Conservation (phyloP, 2,888 invertebrate species). For the Heliconius aoede region DNA sequence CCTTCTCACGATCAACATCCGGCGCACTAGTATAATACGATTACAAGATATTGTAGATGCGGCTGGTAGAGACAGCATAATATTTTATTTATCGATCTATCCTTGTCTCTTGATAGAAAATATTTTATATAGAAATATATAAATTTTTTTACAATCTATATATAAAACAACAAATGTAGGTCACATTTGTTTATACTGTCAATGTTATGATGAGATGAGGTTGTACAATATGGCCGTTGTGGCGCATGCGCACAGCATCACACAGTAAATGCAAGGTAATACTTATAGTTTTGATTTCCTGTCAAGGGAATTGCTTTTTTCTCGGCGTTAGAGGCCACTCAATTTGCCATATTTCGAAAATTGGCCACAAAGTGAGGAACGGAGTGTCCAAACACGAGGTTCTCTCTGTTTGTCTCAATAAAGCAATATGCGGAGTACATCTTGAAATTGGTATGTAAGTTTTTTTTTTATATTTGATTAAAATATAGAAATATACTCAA, state of each 20-base stretch:
- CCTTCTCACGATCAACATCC: constrained; percentile 61
- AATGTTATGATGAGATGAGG: no score
- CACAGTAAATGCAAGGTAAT: no score
- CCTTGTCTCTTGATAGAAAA: no score
- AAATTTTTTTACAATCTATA: no score
- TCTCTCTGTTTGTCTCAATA: no score
- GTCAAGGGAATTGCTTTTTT: not conserved
- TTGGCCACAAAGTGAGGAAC: not conserved
- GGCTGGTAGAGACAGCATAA: constrained; percentile 5
- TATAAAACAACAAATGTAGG: no score
- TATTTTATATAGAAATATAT: no score
- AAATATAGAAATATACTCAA: not conserved
- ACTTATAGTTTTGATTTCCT: not conserved
- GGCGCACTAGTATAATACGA: constrained; percentile 30
- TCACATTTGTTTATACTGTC: no score
- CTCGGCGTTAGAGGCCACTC: not conserved
- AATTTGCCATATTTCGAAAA: not conserved
- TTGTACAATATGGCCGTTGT: no score
- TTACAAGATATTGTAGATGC: constrained; percentile 20
- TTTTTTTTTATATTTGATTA: not conserved
- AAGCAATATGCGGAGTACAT: not conserved
- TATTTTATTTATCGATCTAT: not conserved
- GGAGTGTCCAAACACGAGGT: no score
- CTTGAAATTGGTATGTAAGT: not conserved
- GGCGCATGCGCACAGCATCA: no score